Percentiles rank a stretch among this genome's conserved stretches.
phyloP scores from a whole-genome alignment of 2,888 invertebrate genomes.

The Stenodema calcarata region DNA sequence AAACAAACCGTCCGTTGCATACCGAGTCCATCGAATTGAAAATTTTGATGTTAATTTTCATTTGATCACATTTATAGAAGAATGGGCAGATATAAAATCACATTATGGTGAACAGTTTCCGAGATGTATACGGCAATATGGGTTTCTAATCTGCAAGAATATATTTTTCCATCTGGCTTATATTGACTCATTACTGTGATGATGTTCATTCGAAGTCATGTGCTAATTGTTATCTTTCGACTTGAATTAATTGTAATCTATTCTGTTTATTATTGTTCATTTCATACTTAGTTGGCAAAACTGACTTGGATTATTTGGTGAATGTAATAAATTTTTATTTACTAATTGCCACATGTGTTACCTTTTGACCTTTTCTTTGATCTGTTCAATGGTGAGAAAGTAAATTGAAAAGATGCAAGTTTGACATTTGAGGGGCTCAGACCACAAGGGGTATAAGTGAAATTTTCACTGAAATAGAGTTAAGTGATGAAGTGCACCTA shows the following conservation, averaged over 20 bases:
- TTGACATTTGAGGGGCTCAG: too few relatives aligned
- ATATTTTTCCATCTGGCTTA: constrained; percentile 28
- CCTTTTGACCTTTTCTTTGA: not conserved
- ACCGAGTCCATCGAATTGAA: constrained; percentile 34
- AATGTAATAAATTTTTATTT: constrained; percentile 35
- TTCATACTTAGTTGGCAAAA: not conserved
- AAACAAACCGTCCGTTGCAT: constrained; percentile 36
- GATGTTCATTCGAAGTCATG: not conserved
- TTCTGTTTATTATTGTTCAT: not conserved
- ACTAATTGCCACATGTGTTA: not conserved
- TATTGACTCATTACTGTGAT: constrained; percentile 22
- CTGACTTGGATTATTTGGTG: not conserved
- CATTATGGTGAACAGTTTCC: not conserved
- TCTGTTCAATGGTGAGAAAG: too few relatives aligned
- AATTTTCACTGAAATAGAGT: too few relatives aligned
- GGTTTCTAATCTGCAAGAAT: constrained; percentile 29
- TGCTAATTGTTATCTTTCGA: constrained; percentile 1
- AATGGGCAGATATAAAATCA: not conserved
- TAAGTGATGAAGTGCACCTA: too few relatives aligned
- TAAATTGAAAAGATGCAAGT: too few relatives aligned
- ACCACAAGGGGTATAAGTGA: too few relatives aligned
- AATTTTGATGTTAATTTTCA: constrained; percentile 24
- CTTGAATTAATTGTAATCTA: not conserved
- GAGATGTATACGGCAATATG: constrained; percentile 37
- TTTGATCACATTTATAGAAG: constrained; percentile 16